Base-by-base conservation (phyloP, 2,888 invertebrate genomes). In the Euplagia quadripunctaria region DNA sequence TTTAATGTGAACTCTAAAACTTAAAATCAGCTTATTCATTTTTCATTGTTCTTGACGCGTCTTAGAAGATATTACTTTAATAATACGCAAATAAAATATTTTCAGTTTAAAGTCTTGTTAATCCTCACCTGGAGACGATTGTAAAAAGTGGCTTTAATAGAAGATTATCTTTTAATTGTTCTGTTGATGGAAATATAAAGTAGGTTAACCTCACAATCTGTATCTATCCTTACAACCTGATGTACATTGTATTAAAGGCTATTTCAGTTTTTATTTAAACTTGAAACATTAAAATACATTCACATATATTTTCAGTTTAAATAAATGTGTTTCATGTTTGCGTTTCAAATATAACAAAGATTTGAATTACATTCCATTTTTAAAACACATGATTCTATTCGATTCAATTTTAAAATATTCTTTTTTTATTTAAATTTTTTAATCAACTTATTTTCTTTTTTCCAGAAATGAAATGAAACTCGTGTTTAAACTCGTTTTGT, bases 401-500 rank as follows among this genome's bases (percentile, higher is more conserved):
- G 0, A 64, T 43, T 43, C n/a, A 43, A 65, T 65, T 65, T 65
- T 7, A 7, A 65, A 46, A 65, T 49, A 65, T 16, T 9, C 20
- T 4, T 31, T 16, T 66, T 55, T 43, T 0, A n/a, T 55, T 68
- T 68, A n/a, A n/a, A 55, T 68, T 68, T 46, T 58, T n/a, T 43
- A 68, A 68, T 68, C 14, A 46, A 58, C 68, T 58, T 58, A 8
- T 31, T 31, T 31, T 31, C 31, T 31, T 68, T 58, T 20, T 42
- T 14, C 20, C 42, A 41, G 43, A 58, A 64, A 70, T 63, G 31
- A 70, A 51, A 52, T 64, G 51, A 71, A 58, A 46, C 64, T 68
- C 72, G 51, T n/a, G 49, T 66, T 51, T 58, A 67, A 66, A 63
- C 17, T 64, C 55, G 14, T 70, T 76, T 74, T 64, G 70, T 66